These are phyloP conservation scores for Bucco capensis DNA, from an alignment of 2,113 vertebrate species.

Conservation along the genomic window DNA sequence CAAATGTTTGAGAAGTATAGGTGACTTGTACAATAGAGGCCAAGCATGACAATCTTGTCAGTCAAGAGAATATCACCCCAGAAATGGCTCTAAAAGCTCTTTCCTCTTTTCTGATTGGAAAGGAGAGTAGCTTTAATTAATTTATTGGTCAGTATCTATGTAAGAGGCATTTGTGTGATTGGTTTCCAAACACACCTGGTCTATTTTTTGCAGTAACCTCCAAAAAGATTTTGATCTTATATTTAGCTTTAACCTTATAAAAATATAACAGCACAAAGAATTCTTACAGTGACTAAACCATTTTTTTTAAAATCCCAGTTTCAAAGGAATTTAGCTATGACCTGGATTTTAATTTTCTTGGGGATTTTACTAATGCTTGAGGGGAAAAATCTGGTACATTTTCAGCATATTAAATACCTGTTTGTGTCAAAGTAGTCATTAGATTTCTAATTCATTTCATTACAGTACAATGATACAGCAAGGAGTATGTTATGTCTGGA, in stretches of 20 bases:
- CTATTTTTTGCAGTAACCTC: slow-evolving; percentile 3
- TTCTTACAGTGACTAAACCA: slow-evolving; percentile 17
- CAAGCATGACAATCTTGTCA: slow-evolving; percentile 69
- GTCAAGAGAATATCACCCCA: slow-evolving; percentile 1
- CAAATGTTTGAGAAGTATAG: neutral
- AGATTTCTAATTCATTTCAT: slow-evolving; percentile 38
- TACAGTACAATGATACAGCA: neutral
- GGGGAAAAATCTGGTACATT: slow-evolving; percentile 49
- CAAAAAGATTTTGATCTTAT: slow-evolving; percentile 27
- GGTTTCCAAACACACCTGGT: slow-evolving; percentile 19
- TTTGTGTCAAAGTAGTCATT: slow-evolving; percentile 44
- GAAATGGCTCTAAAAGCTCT: slow-evolving; percentile 48
- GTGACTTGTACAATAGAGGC: neutral
- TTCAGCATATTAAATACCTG: slow-evolving; percentile 56
- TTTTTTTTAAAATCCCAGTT: slow-evolving; percentile 11
- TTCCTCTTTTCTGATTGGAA: slow-evolving; percentile 41
- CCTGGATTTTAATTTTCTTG: slow-evolving; percentile 52
- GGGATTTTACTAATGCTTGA: slow-evolving; percentile 52
- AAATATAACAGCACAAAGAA: slow-evolving; percentile 56
- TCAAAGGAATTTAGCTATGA: slow-evolving; percentile 54
- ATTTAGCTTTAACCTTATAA: slow-evolving; percentile 63
- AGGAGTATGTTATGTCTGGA: neutral
- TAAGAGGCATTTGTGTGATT: slow-evolving; percentile 21
- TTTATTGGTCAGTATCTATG: slow-evolving; percentile 51
- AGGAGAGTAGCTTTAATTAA: slow-evolving; percentile 45